A percentile compares a stretch with the other conserved stretches of the same genome.
Conservation (phyloP, 2,113 vertebrate species). For the Nasalis larvatus region DNA sequence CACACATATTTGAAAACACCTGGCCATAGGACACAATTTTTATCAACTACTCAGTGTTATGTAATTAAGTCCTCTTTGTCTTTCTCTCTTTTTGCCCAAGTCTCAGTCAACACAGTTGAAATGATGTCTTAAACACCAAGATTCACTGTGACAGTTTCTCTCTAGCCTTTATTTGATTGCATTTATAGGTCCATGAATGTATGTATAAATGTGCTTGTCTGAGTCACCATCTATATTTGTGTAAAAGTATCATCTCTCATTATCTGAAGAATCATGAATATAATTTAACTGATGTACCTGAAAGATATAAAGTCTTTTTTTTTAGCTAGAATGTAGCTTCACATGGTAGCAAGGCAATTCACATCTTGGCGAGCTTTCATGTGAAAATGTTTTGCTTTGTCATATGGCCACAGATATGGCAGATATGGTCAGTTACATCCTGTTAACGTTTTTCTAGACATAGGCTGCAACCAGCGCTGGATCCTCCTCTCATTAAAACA, state of each 20-base stretch:
- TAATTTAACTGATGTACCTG: neutral
- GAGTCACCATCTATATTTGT: neutral
- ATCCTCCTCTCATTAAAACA: slow-evolving; percentile 17
- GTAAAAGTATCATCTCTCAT: neutral
- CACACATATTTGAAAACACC: neutral
- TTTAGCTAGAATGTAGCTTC: neutral
- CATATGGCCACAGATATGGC: slow-evolving; percentile 1
- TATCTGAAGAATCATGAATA: neutral
- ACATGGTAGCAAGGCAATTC: neutral
- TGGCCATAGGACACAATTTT: neutral
- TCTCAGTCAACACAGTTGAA: neutral
- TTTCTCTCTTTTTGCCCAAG: neutral
- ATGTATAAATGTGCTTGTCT: neutral
- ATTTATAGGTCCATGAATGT: neutral
- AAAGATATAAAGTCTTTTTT: neutral
- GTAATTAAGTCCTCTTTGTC: neutral
- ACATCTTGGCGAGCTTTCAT: neutral
- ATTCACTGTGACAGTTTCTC: neutral
- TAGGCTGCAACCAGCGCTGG: neutral
- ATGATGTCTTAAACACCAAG: neutral
- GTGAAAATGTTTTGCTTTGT: neutral
- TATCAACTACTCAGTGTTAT: neutral
- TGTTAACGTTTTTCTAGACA: neutral
- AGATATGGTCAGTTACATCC: slow-evolving; percentile 6
- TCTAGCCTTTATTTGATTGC: neutral